phyloP scores from a whole-genome alignment of 2,888 invertebrate species.

The Phania funesta region DNA sequence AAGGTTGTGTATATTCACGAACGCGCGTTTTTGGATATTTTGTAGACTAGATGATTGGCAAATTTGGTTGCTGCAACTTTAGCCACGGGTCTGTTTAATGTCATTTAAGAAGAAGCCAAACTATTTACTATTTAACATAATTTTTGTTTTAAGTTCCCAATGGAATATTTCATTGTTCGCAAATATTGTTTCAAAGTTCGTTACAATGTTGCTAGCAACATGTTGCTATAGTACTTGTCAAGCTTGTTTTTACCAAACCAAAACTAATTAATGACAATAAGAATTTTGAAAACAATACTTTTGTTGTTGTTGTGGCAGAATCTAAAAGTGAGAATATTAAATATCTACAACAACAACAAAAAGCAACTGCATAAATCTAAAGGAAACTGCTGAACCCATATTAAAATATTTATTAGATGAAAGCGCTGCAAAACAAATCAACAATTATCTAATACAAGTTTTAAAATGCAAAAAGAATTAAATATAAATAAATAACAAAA shows the following conservation, averaged over 20 bases:
- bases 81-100: too few species aligned
- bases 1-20: too few species aligned
- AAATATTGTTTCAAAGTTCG: too few species aligned
- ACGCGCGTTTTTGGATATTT: too few species aligned
- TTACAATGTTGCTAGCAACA: conserved; percentile 22
- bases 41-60: too few species aligned
- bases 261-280: neutral
- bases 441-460: conserved; percentile 38
- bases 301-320: neutral
- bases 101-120: too few species aligned
- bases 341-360: conserved; percentile 13
- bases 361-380: neutral
- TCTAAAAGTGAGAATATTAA: conserved; percentile 38
- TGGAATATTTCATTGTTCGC: too few species aligned
- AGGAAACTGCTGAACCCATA: conserved; percentile 50
- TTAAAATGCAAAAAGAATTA: neutral
- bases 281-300: neutral
- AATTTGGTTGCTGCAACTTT: too few species aligned
- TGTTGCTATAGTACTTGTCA: neutral
- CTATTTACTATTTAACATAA: too few species aligned
- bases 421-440: conserved; percentile 8
- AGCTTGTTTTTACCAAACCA: neutral
- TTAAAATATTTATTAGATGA: conserved; percentile 53
- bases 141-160: too few species aligned
- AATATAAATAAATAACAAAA: neutral